A percentile compares a stretch with the other conserved stretches of the same genome.
phyloP scores from a whole-genome alignment of 1,140 invertebrate genomes.

The Zeugodacus cucurbitae region DNA sequence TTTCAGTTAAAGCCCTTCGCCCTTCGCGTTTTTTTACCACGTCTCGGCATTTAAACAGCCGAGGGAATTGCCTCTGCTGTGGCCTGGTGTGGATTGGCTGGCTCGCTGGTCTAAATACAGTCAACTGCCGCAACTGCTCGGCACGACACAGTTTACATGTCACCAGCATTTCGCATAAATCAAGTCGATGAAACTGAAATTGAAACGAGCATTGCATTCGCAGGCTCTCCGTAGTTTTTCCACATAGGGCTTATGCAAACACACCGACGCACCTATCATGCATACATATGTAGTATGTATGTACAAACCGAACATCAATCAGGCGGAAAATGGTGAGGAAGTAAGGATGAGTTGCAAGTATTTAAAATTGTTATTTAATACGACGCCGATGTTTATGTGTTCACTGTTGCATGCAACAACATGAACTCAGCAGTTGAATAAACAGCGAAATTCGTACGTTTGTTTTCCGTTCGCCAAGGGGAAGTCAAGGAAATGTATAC shows the following conservation, averaged over 20 bases:
- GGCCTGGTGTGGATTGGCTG: not conserved
- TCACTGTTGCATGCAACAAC: not conserved
- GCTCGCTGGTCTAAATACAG: not conserved
- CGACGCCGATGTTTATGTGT: not conserved
- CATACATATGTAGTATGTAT: too few relatives aligned
- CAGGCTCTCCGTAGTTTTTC: not conserved
- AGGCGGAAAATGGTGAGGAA: not conserved
- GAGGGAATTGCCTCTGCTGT: not conserved
- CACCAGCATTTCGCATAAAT: constrained; percentile 32
- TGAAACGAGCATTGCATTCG: not conserved
- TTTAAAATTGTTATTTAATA: constrained; percentile 9
- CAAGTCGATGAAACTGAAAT: constrained; percentile 37
- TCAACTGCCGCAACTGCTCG: not conserved
- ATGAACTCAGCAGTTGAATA: not conserved
- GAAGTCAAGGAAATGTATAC: not conserved
- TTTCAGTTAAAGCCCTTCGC: not conserved
- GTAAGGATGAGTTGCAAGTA: not conserved
- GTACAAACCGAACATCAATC: not conserved
- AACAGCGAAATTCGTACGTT: not conserved
- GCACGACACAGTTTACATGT: not conserved
- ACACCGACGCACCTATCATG: not conserved
- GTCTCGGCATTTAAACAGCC: not conserved
- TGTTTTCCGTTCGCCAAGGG: not conserved
- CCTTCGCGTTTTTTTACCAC: constrained; percentile 13
- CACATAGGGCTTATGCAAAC: not conserved